These are phyloP conservation scores for Calephelis nemesis DNA, from an alignment of 1,140 invertebrate genomes.

Conservation along the genomic window DNA sequence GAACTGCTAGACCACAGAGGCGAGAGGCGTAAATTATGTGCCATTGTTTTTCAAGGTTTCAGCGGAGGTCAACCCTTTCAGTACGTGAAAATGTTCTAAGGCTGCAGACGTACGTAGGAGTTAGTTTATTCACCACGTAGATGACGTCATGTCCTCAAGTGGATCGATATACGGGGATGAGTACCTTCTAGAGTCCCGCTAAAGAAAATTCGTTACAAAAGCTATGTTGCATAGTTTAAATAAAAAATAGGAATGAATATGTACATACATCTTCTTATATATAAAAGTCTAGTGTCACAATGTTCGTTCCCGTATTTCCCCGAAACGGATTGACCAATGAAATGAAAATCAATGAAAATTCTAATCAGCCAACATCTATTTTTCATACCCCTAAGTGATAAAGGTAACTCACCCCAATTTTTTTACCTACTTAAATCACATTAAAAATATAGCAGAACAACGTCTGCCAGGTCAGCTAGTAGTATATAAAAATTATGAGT, in stretches of 20 bases:
- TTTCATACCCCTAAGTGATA: no score
- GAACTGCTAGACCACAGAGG: no score
- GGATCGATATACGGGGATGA: neutral
- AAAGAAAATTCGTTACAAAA: neutral
- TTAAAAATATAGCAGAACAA: no score
- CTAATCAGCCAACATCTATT: no score
- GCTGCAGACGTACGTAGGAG: neutral
- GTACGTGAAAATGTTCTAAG: slow-evolving; percentile 14
- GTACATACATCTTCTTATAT: neutral
- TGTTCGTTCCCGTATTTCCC: no score
- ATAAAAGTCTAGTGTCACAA: neutral
- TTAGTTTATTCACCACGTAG: neutral
- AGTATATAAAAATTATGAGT: neutral
- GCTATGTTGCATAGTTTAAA: neutral
- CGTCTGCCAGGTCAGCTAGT: no score
- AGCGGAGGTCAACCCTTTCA: slow-evolving; percentile 15
- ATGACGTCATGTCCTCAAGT: slow-evolving; percentile 3
- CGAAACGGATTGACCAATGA: no score
- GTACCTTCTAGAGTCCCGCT: neutral
- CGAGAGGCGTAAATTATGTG: neutral
- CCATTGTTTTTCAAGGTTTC: neutral
- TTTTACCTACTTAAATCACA: no score
- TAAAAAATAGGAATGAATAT: neutral
- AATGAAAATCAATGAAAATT: no score
- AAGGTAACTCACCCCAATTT: no score